Evolutionary conservation across 2,113 vertebrate species (phyloP), one percentile per base, ranked within the genome.

Genomic region (Sceloporus tristichus): DNA sequence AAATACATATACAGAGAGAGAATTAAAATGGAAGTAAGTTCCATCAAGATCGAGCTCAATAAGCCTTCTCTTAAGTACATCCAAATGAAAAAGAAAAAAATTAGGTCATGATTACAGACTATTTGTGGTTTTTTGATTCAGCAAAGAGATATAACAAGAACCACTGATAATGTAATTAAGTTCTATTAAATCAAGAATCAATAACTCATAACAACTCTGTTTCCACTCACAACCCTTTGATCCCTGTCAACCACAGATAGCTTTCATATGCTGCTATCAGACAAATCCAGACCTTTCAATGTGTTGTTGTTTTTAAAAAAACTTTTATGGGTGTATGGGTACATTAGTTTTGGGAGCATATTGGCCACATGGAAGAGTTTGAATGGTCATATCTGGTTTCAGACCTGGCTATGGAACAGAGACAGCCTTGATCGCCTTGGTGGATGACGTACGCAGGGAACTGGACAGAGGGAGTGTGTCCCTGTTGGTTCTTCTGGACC

Each of bases 31-130:
- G n/a, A 81, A 81, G 53, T 16, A n/a, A n/a, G 34, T 38, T 65
- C 19, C 14, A 40, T 65, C 77, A 91, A 77, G 25, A 53, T n/a
- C 23, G 40, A 62, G 83, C 82, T 74, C 70, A 81, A 90, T 82
- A 77, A 75, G 83, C 71, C 38, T 75, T n/a, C 14, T 77, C 5
- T 79, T 42, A 85, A 91, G 78, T 29, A 1, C 2, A 84, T 87
- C 86, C 91, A 78, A 19, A 54, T 0, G 79, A 76, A 56, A 66
- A 8, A 19, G 42, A 56, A 70, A 34, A 90, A 42, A 7, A 86
- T 14, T 71, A 76, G 66, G 91, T 68, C 78, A 87, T 0, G 19
- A 93, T 87, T 16, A 86, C 1, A 29, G 89, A 84, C 81, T 68
- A 38, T 6, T 82, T 2, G 40, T 1, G 34, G 85, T 19, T 18